These are phyloP conservation scores for Argopecten irradians DNA, from an alignment of 1,140 invertebrate species.

Conservation along the genomic window DNA sequence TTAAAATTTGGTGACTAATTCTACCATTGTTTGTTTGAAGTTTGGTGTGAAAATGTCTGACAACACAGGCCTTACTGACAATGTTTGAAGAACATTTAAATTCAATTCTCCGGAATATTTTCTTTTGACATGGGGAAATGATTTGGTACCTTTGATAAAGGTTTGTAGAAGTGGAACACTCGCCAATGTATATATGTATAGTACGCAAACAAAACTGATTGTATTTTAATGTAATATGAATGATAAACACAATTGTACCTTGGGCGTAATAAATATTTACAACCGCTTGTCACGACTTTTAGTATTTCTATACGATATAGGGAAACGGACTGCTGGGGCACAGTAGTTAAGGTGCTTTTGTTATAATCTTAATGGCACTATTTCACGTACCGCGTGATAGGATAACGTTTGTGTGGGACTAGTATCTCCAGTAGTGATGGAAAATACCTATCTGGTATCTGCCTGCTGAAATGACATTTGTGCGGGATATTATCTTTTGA, in stretches of 20 bases:
- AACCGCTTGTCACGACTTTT: neutral
- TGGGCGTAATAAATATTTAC: constrained; percentile 22
- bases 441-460: no score
- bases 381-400: no score
- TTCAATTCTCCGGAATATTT: constrained; percentile 18
- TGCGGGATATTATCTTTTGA: no score
- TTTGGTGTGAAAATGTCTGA: neutral
- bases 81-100: neutral
- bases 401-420: no score
- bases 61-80: neutral
- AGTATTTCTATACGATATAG: neutral
- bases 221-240: constrained; percentile 5
- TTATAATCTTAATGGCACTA: no score
- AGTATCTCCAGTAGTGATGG: no score
- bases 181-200: neutral
- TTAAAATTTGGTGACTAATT: neutral
- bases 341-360: no score
- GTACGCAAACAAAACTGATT: constrained; percentile 16
- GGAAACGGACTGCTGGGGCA: no score
- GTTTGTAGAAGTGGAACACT: neutral
- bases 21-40: neutral
- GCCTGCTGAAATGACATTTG: no score
- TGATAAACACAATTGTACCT: neutral
- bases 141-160: neutral
- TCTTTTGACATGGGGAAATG: neutral